Base-by-base conservation (phyloP, 2,797 vertebrate species). In the Amazona finschi region DNA sequence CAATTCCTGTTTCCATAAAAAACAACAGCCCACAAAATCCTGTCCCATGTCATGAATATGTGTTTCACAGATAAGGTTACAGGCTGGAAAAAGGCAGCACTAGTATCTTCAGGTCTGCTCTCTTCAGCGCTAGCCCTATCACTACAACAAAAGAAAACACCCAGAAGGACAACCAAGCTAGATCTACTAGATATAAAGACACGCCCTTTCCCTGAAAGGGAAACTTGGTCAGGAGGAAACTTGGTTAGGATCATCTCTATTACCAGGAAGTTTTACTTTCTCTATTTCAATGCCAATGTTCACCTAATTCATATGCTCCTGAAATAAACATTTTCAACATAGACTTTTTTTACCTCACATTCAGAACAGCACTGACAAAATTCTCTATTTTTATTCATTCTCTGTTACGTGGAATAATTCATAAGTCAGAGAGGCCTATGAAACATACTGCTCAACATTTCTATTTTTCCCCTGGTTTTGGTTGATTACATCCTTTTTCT, bases 1-100 rank as follows among this genome's bases (percentile, higher is more conserved):
- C 58, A 8, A 15, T 52, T 69, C 87, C 20, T 7, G 19, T 41
- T 49, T 30, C 55, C 47, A 66, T 10, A 58, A 81, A 39, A 83
- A 83, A 14, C 3, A 78, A 24, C 22, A 78, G 24, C n/a, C 33
- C 46, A 69, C 41, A 81, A 70, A 70, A 87, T 21, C 36, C 27
- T 72, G 19, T 9, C 39, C n/a, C 1, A 0, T 18, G 25, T 17
- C 13, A 52, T 3, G 8, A 58, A 47, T 13, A 4, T 6, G 7
- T 4, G 2, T 70, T 87, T 85, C 72, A 73, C 12, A 57, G 25
- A 33, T 25, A 2, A 57, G 0, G 71, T 84, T 75, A 72, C 25
- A 49, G 65, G 57, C 2, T 25, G 27, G 18, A 66, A 38, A 57
- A 90, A 69, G 9, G 60, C 39, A 93, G 62, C 31, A 57, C 13